A percentile compares a stretch with the other conserved stretches of the same genome.
Conservation (phyloP, 1,140 invertebrate species). For the Campodea augens region DNA sequence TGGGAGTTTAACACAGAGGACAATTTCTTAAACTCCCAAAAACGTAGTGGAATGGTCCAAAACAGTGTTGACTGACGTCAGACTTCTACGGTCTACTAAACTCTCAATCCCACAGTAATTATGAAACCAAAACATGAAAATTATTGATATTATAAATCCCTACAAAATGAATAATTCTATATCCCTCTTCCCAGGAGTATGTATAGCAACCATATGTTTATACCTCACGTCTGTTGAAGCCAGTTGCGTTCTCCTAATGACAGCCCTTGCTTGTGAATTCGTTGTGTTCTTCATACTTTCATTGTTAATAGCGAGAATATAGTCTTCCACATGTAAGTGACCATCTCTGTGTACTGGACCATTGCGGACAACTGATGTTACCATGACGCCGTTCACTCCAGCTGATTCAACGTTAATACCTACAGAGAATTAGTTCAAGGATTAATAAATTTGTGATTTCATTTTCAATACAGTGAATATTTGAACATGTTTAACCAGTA, state of each 20-base stretch:
- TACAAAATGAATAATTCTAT: conserved; percentile 4
- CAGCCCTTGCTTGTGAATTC: conserved; percentile 39
- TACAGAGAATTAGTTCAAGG: conserved; percentile 15
- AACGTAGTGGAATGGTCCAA: no score
- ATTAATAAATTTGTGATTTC: neutral
- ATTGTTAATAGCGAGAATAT: conserved; percentile 35
- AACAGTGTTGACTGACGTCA: no score
- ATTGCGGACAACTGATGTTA: conserved; percentile 30
- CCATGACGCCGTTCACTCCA: conserved; percentile 41
- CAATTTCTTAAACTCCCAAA: no score
- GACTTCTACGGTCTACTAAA: no score
- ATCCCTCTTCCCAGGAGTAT: no score
- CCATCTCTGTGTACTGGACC: conserved; percentile 37
- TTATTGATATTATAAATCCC: no score
- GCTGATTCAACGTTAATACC: conserved; percentile 34
- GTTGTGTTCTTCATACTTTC: conserved; percentile 39
- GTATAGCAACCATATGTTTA: no score
- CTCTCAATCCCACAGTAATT: no score
- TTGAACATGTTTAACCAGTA: no score
- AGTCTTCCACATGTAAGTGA: conserved; percentile 30
- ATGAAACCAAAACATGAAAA: no score
- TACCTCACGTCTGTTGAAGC: conserved; percentile 25
- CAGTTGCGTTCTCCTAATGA: conserved; percentile 37
- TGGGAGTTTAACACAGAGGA: no score
- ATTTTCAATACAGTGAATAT: no score